These are phyloP conservation scores for Leptodirus hochenwartii DNA, from an alignment of 2,888 invertebrate species.

Conservation along the genomic window DNA sequence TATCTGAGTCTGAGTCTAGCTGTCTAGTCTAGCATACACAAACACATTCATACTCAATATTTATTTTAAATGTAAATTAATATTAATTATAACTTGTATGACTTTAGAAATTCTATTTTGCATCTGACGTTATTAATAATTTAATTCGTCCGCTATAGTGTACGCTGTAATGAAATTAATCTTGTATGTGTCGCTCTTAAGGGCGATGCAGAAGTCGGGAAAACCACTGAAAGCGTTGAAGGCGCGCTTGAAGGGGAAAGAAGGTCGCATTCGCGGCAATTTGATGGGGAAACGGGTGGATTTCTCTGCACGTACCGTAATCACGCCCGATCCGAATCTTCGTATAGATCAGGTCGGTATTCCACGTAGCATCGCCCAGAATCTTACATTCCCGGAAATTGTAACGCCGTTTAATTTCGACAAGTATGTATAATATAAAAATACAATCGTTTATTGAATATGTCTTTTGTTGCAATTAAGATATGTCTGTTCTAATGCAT, in stretches of 20 bases:
- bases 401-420: slow-evolving; percentile 99
- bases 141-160: no score
- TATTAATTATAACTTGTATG: no score
- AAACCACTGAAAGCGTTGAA: slow-evolving; percentile 96
- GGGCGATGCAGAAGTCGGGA: slow-evolving; percentile 98
- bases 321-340: slow-evolving; percentile 89
- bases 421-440: slow-evolving; percentile 33
- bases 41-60: no score
- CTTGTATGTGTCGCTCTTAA: no score
- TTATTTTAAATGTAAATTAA: no score
- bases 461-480: slow-evolving; percentile 3
- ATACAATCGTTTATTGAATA: no score
- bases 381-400: slow-evolving; percentile 96
- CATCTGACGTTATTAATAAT: no score
- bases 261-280: slow-evolving; percentile 97
- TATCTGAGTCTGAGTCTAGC: no score
- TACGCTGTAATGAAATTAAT: no score
- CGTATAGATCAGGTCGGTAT: slow-evolving; percentile 96
- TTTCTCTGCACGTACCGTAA: slow-evolving; percentile 97
- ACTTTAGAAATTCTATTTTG: no score
- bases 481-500: background rate
- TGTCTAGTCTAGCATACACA: no score
- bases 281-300: slow-evolving; percentile 99
- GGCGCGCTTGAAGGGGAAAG: slow-evolving; percentile 91
- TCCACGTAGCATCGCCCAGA: slow-evolving; percentile 95